A percentile compares a stretch with the other conserved stretches of the same genome.
Conservation (phyloP, 2,113 vertebrate species). For the Genyomyrus donnyi region DNA sequence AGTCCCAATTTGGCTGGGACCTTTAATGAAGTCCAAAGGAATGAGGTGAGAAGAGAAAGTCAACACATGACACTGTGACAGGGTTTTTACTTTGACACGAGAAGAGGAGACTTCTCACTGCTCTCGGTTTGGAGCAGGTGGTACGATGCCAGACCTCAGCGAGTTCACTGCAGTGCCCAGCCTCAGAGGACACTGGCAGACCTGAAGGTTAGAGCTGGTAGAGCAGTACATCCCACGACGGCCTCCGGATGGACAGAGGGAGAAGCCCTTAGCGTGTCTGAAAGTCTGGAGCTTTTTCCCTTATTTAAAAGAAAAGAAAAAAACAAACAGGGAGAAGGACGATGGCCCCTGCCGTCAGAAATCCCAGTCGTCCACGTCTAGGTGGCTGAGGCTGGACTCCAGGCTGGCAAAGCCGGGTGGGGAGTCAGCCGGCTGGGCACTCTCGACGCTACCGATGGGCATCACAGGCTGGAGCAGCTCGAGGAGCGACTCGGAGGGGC, state of each 20-base stretch:
- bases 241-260: constrained; percentile 17
- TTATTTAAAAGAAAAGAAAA: neutral
- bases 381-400: constrained; percentile 77
- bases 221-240: neutral
- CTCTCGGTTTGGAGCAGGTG: neutral
- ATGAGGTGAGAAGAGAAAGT: neutral
- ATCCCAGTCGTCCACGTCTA: constrained; percentile 96
- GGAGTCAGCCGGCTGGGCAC: constrained; percentile 63
- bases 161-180: neutral
- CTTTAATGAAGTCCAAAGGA: neutral
- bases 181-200: neutral
- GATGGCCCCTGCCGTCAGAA: constrained; percentile 62
- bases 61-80: neutral
- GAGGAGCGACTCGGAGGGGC: constrained; percentile 80
- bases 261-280: constrained; percentile 22
- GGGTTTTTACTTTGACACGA: neutral
- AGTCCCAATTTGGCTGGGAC: neutral
- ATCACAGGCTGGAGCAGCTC: constrained; percentile 81
- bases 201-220: neutral
- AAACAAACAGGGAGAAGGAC: constrained; percentile 13
- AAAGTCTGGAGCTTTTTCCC: constrained; percentile 9
- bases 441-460: constrained; percentile 72
- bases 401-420: constrained; percentile 75
- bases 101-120: neutral
- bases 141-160: neutral